Percentiles rank a stretch among this genome's conserved stretches.
These are phyloP conservation scores for Anguilla rostrata DNA, from an alignment of 2,113 vertebrate genomes.

Conservation along the genomic window DNA sequence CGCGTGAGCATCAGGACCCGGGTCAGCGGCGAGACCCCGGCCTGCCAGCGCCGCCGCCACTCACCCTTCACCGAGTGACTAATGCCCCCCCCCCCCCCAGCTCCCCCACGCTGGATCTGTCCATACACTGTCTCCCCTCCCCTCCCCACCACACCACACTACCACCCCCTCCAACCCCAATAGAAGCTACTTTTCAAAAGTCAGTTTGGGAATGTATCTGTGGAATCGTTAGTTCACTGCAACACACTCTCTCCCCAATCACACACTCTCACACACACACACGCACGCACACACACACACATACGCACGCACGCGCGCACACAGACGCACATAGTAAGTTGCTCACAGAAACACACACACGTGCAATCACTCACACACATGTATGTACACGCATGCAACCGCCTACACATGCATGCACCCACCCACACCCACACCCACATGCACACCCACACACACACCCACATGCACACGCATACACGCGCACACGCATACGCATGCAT, in stretches of 20 bases:
- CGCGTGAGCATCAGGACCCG: slow-evolving; percentile 17
- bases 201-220: background rate
- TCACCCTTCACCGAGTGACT: slow-evolving; percentile 24
- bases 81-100: background rate
- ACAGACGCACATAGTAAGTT: too few relatives aligned
- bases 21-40: slow-evolving; percentile 35
- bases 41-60: slow-evolving; percentile 8
- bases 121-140: background rate
- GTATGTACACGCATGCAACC: slow-evolving; percentile 5
- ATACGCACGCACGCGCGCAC: background rate
- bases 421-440: too few relatives aligned
- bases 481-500: too few relatives aligned
- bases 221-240: slow-evolving; percentile 60
- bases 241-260: slow-evolving; percentile 45
- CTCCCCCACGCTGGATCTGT: background rate
- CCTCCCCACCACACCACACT: background rate
- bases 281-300: background rate
- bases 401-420: slow-evolving; percentile 11
- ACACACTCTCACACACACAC: background rate
- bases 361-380: background rate
- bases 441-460: too few relatives aligned
- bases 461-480: too few relatives aligned
- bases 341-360: background rate
- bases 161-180: slow-evolving; percentile 9
- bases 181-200: slow-evolving; percentile 32